These are phyloP conservation scores for Lasiurus cinereus DNA, from an alignment of 2,113 vertebrate genomes.

Conservation along the genomic window DNA sequence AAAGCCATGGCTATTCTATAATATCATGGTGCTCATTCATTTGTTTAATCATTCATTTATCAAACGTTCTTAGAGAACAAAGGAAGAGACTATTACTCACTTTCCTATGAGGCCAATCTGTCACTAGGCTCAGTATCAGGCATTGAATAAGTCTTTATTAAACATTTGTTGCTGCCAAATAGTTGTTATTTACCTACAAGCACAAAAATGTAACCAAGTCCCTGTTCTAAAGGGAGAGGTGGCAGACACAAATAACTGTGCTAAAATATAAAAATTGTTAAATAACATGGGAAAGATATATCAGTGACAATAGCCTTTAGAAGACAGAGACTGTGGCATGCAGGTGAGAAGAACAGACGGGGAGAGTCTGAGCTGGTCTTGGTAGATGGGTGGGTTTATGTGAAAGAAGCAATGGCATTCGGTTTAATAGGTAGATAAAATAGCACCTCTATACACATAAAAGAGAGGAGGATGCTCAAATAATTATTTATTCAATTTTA, in stretches of 20 bases:
- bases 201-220: not conserved
- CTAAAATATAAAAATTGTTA: not conserved
- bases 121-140: not conserved
- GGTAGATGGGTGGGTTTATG: not conserved
- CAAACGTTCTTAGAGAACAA: not conserved
- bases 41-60: not conserved
- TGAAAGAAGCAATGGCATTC: not conserved
- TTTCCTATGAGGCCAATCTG: not conserved
- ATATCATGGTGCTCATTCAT: not conserved
- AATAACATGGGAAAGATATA: not conserved
- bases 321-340: not conserved
- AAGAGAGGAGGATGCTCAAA: not conserved
- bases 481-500: not conserved
- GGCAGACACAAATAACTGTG: not conserved
- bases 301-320: not conserved
- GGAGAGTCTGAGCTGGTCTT: not conserved
- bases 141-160: not conserved
- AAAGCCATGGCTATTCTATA: not conserved
- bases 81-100: not conserved
- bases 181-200: not conserved
- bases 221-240: not conserved
- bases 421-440: not conserved
- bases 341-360: not conserved
- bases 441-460: not conserved
- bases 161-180: not conserved